Evolutionary conservation across 2,113 vertebrate genomes (phyloP), one percentile per base, ranked within the genome.

Genomic region (Grammatotria lemairii): DNA sequence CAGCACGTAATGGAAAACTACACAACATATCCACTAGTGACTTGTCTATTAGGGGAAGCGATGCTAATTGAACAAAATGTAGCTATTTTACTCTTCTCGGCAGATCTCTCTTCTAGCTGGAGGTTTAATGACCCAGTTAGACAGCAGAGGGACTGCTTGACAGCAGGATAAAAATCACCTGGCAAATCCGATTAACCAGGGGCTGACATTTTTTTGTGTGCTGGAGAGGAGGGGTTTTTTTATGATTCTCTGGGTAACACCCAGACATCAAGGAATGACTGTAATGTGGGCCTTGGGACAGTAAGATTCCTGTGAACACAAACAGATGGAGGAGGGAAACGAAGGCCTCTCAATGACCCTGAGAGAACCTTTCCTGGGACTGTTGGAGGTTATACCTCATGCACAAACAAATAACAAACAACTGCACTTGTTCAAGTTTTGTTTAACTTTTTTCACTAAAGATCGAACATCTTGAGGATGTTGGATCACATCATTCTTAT

Each of bases 311-410:
- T 83, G 19, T 85, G 88, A 92, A 95, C 92, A 92, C 92, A 92
- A 89, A 86, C 75, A 94, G 94, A 85, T 93, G 82, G 90, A 84
- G 82, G 92, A 83, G 84, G 89, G 80, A 89, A 86, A 90, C 89
- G 35, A 89, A 95, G 91, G 93, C 85, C 94, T 95, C 96, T 93
- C 87, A 89, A 85, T 89, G 96, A 96, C 95, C 94, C 89, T 83
- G 80, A 70, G 21, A 84, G 23, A 85, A 81, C 73, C 86, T 87
- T 84, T 90, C 83, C 58, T 28, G 87, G 23, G 45, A 80, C 79
- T 47, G 7, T 4, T 79, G 38, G 19, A 88, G 40, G 86, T 75
- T 54, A 53, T 23, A 49, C 80, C 75, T 49, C 31, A 58, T 73
- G 85, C 63, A 40, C 33, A 68, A 70, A 42, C 35, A 70, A 70